Evolutionary conservation across 2,888 invertebrate species (phyloP).

Genomic region (Exephanes ischioxanthus): DNA sequence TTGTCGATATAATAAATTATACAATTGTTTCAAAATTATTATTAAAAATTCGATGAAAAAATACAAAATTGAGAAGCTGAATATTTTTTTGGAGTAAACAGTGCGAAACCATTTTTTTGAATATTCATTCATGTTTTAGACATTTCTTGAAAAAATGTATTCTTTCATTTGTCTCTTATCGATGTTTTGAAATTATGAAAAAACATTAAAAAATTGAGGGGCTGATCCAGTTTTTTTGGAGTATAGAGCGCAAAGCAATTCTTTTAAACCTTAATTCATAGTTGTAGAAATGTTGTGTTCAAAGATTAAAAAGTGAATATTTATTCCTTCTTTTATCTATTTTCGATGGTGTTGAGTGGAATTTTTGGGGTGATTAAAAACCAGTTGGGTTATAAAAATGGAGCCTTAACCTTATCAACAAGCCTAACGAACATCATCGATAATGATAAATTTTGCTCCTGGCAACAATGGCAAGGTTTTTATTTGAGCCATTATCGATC

Average conservation of each 20-base stretch:
- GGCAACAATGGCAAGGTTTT: constrained; percentile 74
- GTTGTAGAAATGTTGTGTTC: too few species aligned
- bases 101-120: not conserved
- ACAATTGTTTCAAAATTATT: constrained; percentile 26
- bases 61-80: not conserved
- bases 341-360: too few species aligned
- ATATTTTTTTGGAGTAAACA: not conserved
- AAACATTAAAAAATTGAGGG: too few species aligned
- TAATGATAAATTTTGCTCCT: constrained; percentile 76
- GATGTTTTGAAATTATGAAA: too few species aligned
- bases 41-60: constrained; percentile 20
- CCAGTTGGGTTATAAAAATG: constrained; percentile 11
- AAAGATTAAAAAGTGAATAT: too few species aligned
- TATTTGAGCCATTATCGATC: constrained; percentile 70
- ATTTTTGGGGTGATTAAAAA: not conserved
- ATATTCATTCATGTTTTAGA: too few species aligned
- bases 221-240: too few species aligned
- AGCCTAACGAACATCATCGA: constrained; percentile 78
- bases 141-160: too few species aligned
- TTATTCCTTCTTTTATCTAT: too few species aligned
- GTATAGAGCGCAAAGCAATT: too few species aligned
- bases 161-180: too few species aligned
- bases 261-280: too few species aligned
- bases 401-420: constrained; percentile 52
- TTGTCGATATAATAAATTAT: constrained; percentile 6